Base-by-base conservation (phyloP, 2,888 invertebrate species). In the Volucella bombylans region DNA sequence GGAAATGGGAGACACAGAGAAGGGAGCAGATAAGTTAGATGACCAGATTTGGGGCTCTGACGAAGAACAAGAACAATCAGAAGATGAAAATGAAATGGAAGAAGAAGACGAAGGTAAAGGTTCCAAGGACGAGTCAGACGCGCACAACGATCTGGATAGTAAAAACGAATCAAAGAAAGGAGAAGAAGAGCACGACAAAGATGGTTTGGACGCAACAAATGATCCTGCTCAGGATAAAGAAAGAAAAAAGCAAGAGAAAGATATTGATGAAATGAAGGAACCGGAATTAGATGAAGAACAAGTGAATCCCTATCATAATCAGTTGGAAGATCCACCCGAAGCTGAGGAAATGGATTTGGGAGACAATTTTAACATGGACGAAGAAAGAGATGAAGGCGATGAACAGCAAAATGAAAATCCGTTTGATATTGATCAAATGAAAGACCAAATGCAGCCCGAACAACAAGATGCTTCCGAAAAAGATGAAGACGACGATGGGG, bases 1-100 rank as follows among this genome's bases (percentile, higher is more conserved):
- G 90, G 96, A 99, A 93, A 98, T 99, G 97, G 99, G 98, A 23
- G 97, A 99, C 77, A 96, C 97, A 0, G 97, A 96, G 86, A 95
- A 96, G 88, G 95, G 94, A n/a, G 96, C 96, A 1, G 96, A 97
- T 82, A 95, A 95, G 92, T 93, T 96, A 15, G 96, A 96, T 88
- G 94, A 96, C 89, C 94, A 96, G 92, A 95, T 96, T 88, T 96
- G 96, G 96, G 96, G 95, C 4, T 96, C 96, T 4, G 97, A 98
- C 89, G 97, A 98, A 89, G 95, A 96, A 50, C 96, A 96, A 88
- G 94, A 95, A 69, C 94, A 95, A 3, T 93, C 94, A 0, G 93
- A 94, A 18, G 91, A 93, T 8, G 92, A 92, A n/a, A 92, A 93
- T 18, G 92, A 93, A 62, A 91, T 93, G 88, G 92, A 93, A 87